These are phyloP conservation scores for Bombus fervidus DNA, from an alignment of 1,140 invertebrate species.

Conservation along the genomic window DNA sequence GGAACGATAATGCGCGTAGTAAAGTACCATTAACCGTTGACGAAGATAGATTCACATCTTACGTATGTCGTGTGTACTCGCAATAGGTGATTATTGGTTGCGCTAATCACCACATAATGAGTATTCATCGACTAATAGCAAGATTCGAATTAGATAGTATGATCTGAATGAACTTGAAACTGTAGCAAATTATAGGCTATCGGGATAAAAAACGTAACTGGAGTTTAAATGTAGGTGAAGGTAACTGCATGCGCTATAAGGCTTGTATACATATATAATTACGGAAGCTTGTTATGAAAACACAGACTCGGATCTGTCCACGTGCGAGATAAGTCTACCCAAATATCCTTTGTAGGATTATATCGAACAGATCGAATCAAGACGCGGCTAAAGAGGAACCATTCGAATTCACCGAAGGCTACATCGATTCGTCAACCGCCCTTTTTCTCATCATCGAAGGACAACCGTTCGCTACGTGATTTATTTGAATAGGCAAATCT, in stretches of 20 bases:
- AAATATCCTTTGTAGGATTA: not conserved
- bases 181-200: not conserved
- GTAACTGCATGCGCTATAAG: not conserved
- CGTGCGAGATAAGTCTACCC: not conserved
- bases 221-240: not conserved
- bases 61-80: not conserved
- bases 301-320: not conserved
- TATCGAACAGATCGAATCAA: not conserved
- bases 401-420: slow-evolving; percentile 4
- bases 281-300: not conserved
- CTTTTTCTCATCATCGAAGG: slow-evolving; percentile 9
- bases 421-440: not conserved
- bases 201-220: not conserved
- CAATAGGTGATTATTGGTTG: not conserved
- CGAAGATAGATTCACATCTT: not conserved
- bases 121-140: not conserved
- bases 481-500: slow-evolving; percentile 62
- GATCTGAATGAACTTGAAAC: not conserved
- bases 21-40: not conserved
- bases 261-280: not conserved
- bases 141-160: not conserved
- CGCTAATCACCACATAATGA: not conserved
- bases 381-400: not conserved
- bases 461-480: slow-evolving; percentile 45
- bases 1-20: not conserved